Conservation (phyloP, 2,888 invertebrate species). For the Mimachlamys varia region DNA sequence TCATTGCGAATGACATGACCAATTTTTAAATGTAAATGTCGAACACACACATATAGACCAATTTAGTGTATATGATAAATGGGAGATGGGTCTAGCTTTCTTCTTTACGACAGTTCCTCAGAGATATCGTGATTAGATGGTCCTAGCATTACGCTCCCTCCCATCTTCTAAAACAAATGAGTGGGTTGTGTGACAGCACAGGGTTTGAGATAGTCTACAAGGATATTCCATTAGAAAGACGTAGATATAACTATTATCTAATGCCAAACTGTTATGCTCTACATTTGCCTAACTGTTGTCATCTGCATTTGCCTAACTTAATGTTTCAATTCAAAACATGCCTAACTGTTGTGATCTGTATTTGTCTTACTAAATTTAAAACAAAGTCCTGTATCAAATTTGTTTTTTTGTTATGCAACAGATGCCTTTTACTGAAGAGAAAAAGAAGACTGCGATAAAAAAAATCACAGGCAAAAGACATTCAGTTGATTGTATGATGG, state of each 20-base stretch:
- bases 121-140: background rate
- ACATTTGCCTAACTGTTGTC: background rate
- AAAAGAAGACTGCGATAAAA: too few species aligned
- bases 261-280: background rate
- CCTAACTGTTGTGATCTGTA: too few species aligned
- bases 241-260: background rate
- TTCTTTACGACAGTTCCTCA: background rate
- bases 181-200: background rate
- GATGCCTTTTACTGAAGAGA: too few species aligned
- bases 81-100: background rate
- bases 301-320: too few species aligned
- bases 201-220: background rate
- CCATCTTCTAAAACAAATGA: background rate
- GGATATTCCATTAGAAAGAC: background rate
- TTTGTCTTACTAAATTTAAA: too few species aligned
- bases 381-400: too few species aligned
- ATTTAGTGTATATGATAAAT: background rate
- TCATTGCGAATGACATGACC: background rate
- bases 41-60: background rate
- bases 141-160: background rate
- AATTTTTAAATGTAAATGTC: conserved; percentile 1
- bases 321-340: too few species aligned
- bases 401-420: too few species aligned
- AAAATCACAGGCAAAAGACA: too few species aligned
- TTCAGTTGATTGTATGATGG: too few species aligned